Base-by-base conservation (phyloP, 2,888 invertebrate genomes). In the Drosophila histrio region DNA sequence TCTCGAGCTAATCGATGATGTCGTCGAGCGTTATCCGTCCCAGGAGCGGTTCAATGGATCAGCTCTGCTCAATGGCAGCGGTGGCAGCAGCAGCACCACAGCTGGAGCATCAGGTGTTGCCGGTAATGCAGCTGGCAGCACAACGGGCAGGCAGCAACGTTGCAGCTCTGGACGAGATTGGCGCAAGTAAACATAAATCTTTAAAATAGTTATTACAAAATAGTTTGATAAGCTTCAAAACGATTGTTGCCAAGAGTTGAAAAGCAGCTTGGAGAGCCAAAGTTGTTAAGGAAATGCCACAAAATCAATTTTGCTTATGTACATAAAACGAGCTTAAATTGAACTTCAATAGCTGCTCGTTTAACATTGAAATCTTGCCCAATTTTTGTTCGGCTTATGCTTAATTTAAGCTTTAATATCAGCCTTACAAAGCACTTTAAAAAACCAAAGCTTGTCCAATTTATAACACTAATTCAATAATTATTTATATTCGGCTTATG, bases 1-100 rank as follows among this genome's bases (percentile, higher is more conserved):
- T 56, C 86, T 93, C 19, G 90, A 92, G 74, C 79, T 93, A 19
- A 93, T 93, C 49, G 93, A 93, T 75, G 92, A 93, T 59, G 91
- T 92, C 4, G 80, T 90, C 4, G 84, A 89, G 0, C 90, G 91
- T 19, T 91, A 87, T 85, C 91, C 91, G 0, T 72, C 64, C 11
- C 79, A 66, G 30, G 79, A 79, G 44, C 79, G 70, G 1, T 78
- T 60, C 39, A 81, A 72, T 30, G 83, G 78, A 3, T 4, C 44
- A 9, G 65, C 52, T 21, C n/a, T 58, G 34, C 57, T 50, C 21
- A 75, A 69, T 58, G 64, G 69, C 36, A 54, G 59, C 6, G 57
- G 24, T 8, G 53, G 64, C 36, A 47, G 60, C 46, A 57, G 44
- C 30, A 43, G 52, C 24, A 38, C 59, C 13, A 49, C 19, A 1